A percentile compares a stretch with the other conserved stretches of the same genome.
Conservation (phyloP, 1,140 invertebrate species). For the Cydia pomonella region DNA sequence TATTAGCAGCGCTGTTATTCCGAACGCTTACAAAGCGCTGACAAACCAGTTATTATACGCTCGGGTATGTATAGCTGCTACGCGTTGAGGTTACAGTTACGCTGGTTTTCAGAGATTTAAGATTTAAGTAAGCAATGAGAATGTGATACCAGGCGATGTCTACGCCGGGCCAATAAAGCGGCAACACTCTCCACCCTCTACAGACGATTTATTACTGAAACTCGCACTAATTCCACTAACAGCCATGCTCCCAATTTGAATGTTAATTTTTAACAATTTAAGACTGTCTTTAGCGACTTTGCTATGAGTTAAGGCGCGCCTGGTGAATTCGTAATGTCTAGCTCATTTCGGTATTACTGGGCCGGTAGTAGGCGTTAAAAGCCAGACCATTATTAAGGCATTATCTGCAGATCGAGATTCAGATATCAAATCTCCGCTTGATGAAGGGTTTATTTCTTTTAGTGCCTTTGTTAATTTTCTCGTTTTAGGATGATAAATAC, state of each 20-base stretch:
- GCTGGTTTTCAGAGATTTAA: neutral
- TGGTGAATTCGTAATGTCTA: conserved; percentile 50
- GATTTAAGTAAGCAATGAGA: neutral
- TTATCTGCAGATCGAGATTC: conserved; percentile 9
- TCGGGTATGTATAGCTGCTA: neutral
- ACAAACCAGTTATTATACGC: neutral
- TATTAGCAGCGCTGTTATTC: conserved; percentile 55
- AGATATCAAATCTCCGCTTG: neutral
- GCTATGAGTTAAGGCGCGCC: conserved; percentile 53
- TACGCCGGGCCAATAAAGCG: conserved; percentile 73
- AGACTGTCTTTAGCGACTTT: conserved; percentile 64
- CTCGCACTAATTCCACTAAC: conserved; percentile 77
- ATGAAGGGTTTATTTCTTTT: conserved; percentile 4
- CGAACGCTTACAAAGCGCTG: neutral
- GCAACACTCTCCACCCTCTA: conserved; percentile 66
- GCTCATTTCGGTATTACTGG: conserved; percentile 52
- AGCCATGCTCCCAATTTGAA: conserved; percentile 73
- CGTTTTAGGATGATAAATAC: neutral
- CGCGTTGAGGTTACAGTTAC: neutral
- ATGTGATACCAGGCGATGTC: conserved; percentile 52
- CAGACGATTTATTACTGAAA: conserved; percentile 75
- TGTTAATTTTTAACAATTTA: conserved; percentile 78
- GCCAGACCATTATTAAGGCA: conserved; percentile 45
- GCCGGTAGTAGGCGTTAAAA: conserved; percentile 44
- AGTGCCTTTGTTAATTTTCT: neutral